Base-by-base conservation (phyloP, 1,140 invertebrate species). In the Drosophila kurseongensis region DNA sequence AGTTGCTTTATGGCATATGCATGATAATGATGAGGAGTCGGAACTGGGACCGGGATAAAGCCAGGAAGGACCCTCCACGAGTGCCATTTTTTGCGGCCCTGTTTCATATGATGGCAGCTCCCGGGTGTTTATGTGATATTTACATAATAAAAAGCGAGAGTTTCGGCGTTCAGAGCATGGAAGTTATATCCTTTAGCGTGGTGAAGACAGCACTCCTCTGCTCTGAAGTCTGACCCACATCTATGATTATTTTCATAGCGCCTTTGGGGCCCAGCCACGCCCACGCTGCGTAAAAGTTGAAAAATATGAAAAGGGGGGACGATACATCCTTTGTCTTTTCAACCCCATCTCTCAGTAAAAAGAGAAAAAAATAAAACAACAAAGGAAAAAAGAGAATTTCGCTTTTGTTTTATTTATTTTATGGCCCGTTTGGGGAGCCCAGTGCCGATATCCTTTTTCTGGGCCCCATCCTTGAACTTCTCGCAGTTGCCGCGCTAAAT, bases 141-240 rank as follows among this genome's bases (percentile, higher is more conserved):
- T 90, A 90, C 88, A 90, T 90, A 90, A 90, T 90, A 91, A 90
- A 90, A 76, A 90, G 82, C 84, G 84, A 88, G 79, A 83, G 83
- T 89, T 76, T 45, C 62, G 14, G 27, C 51, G 51, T 23, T 29
- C 29, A 59, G 75, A 42, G 75, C 61, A 45, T 76, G 68, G 48
- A 75, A 72, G 71, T 74, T 50, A 79, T 81, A 79, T 83, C 79
- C 78, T 77, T 79, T 47, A 4, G 23, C 23, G 23, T 23, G 23
- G 23, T 23, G 23, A 23, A 23, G 23, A 57, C 69, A 62, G 40
- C 63, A 16, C 38, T 14, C 41, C 14, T 9, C 51, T 40, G 8
- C 59, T 13, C 50, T 82, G 44, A 78, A 82, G 72, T 32, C 75
- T 88, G 84, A 88, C 83, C 83, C 83, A 88, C 84, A 88, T 88